Percentiles rank a stretch among this genome's conserved stretches.
phyloP scores from a whole-genome alignment of 2,113 vertebrate genomes.

The Gavialis gangeticus region DNA sequence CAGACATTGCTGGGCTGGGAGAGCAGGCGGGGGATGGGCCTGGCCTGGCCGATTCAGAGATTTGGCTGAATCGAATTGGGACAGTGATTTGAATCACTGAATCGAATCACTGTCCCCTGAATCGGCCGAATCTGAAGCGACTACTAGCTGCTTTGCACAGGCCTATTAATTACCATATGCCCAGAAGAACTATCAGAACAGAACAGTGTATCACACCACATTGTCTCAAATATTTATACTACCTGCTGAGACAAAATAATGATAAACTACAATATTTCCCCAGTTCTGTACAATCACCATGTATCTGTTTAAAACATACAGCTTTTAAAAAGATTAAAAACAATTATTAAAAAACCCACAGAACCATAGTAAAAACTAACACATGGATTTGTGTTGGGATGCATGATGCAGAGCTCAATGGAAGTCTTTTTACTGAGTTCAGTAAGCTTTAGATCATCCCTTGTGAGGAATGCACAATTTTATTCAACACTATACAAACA shows the following conservation, averaged over 20 bases:
- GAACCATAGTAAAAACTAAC: slow-evolving; percentile 30
- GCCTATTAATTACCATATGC: background rate
- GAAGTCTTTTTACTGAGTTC: slow-evolving; percentile 51
- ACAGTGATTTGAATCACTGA: too few relatives aligned
- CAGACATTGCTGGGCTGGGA: too few relatives aligned
- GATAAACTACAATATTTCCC: background rate
- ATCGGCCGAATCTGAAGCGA: too few relatives aligned
- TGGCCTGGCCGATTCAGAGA: too few relatives aligned
- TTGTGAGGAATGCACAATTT: slow-evolving; percentile 58
- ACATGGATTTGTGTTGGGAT: slow-evolving; percentile 51
- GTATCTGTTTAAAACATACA: slow-evolving; percentile 8
- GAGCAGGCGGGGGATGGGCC: too few relatives aligned
- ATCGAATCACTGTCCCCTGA: too few relatives aligned
- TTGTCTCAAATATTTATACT: background rate
- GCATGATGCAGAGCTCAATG: slow-evolving; percentile 37
- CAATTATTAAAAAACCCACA: slow-evolving; percentile 28
- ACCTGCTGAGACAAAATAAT: background rate
- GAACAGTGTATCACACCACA: background rate
- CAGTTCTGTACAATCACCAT: background rate
- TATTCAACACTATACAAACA: slow-evolving; percentile 14
- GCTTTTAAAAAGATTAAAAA: slow-evolving; percentile 25
- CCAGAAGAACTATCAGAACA: background rate
- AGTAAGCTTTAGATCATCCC: slow-evolving; percentile 61
- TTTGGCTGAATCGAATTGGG: too few relatives aligned
- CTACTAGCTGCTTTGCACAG: too few relatives aligned